Base-by-base conservation (phyloP, 2,888 invertebrate species). In the Temnothorax ravouxi region DNA sequence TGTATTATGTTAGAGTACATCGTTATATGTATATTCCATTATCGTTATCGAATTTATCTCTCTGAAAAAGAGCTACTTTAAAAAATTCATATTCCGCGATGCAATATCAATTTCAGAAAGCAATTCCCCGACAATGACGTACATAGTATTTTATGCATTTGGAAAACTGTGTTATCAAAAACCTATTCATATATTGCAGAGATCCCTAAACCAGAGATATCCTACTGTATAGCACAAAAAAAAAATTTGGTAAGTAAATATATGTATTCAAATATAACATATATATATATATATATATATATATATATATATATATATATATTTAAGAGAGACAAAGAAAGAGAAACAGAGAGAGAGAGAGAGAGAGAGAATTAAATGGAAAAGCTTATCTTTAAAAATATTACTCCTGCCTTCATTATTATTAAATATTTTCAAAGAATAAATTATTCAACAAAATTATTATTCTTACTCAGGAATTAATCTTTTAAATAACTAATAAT, bases 121-220 rank as follows among this genome's bases (percentile, higher is more conserved):
- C 9, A 61, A 62, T n/a, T 62, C n/a, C 8, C 38, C 11, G 5
- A 38, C 11, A 38, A 38, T 62, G 3, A 38, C 11, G 13, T 38
- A 38, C 38, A 62, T 38, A 62, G 1, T n/a, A 9, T 9, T 61
- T 62, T 2, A n/a, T 61, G 18, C 18, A 34, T 62, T 38, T 62
- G 11, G 5, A 62, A 62, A 62, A 62, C 11, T 62, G 62, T 62
- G n/a, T 62, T 62, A 62, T 62, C n/a, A 38, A 4, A 62, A 62
- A 62, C 11, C 1, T 11, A 62, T 62, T 62, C 38, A 38, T 38
- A 38, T 29, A n/a, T 62, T 62, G 2, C 38, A 62, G 62, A 38
- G 5, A 5, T 62, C 5, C 2, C 11, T n/a, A n/a, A 29, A 29
- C n/a, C 62, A 5, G 62, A 62, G 38, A 0, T 38, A 38, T 5